A percentile compares a stretch with the other conserved stretches of the same genome.
Conservation (phyloP, 2,888 invertebrate genomes). For the Diplazon laetatorius region DNA sequence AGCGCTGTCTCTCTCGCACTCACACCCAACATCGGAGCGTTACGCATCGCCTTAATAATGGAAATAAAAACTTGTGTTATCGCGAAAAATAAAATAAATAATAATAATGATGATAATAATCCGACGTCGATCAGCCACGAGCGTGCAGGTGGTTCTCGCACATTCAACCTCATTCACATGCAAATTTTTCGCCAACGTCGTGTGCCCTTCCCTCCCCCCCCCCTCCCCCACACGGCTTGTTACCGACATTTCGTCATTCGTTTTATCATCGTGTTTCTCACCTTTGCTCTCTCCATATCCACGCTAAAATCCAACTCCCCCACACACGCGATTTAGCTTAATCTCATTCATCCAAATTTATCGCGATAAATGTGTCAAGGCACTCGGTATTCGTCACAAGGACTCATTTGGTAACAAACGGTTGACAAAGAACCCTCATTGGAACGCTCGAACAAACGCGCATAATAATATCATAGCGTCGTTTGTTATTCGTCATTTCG, state of each 20-base stretch:
- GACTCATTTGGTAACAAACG: background rate
- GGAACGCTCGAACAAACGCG: conserved; percentile 52
- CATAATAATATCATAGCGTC: conserved; percentile 49
- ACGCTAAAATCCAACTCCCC: background rate
- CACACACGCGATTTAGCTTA: conserved; percentile 30
- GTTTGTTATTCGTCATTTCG: conserved; percentile 22
- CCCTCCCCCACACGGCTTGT: conserved; percentile 63
- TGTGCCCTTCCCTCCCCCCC: no score
- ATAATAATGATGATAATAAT: no score
- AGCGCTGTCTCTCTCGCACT: no score
- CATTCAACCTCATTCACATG: conserved; percentile 79
- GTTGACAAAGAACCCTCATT: conserved; percentile 24
- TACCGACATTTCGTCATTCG: conserved; percentile 34
- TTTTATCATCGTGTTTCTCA: conserved; percentile 50
- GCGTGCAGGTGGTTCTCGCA: conserved; percentile 56
- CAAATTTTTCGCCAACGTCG: conserved; percentile 81
- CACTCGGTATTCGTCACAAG: conserved; percentile 20
- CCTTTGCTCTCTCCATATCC: conserved; percentile 38
- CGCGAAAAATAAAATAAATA: no score
- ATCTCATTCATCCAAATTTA: background rate
- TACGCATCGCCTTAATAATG: conserved; percentile 72
- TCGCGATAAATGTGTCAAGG: background rate
- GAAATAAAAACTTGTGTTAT: conserved; percentile 73
- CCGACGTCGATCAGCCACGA: conserved; percentile 74
- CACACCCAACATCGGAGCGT: no score